Percentiles rank a stretch among this genome's conserved stretches.
Conservation (phyloP, 2,888 invertebrate genomes). For the Volucella inflata region DNA sequence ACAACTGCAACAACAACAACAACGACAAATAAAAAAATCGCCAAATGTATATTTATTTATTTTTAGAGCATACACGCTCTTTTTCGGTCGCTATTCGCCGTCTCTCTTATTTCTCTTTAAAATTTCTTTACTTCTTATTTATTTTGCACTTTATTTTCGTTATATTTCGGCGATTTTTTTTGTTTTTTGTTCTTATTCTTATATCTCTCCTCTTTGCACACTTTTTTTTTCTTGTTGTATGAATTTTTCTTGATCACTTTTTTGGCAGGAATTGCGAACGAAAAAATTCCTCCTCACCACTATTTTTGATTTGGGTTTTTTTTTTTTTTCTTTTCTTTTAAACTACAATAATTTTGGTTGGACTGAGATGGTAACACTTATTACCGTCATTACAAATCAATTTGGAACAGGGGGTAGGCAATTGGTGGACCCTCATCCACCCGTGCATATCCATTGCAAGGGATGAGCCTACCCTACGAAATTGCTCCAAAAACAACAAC, state of each 20-base stretch:
- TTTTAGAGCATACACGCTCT: conserved; percentile 75
- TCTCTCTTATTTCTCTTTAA: conserved; percentile 29
- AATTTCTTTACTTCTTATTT: conserved; percentile 48
- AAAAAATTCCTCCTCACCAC: conserved; percentile 53
- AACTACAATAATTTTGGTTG: conserved; percentile 50
- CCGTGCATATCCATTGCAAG: conserved; percentile 72
- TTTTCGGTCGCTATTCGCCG: conserved; percentile 49
- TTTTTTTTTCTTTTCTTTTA: no score
- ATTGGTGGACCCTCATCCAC: conserved; percentile 49
- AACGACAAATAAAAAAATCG: conserved; percentile 58
- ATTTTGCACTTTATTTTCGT: conserved; percentile 61
- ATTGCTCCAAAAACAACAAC: no score
- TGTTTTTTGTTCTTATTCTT: conserved; percentile 41
- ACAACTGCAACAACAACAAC: conserved; percentile 17
- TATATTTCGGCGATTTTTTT: conserved; percentile 39
- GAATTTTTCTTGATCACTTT: conserved; percentile 12
- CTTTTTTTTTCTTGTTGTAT: conserved; percentile 8
- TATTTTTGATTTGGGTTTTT: no score
- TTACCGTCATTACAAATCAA: conserved; percentile 52
- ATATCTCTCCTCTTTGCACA: no score
- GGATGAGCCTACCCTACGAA: conserved; percentile 2
- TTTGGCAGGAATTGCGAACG: conserved; percentile 58
- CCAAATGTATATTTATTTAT: conserved; percentile 68
- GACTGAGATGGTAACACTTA: conserved; percentile 64
- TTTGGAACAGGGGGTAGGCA: conserved; percentile 32